Evolutionary conservation across 2,797 vertebrate genomes (phyloP), one percentile per base, ranked within the genome.

Genomic region (Lacerta bilineata): DNA sequence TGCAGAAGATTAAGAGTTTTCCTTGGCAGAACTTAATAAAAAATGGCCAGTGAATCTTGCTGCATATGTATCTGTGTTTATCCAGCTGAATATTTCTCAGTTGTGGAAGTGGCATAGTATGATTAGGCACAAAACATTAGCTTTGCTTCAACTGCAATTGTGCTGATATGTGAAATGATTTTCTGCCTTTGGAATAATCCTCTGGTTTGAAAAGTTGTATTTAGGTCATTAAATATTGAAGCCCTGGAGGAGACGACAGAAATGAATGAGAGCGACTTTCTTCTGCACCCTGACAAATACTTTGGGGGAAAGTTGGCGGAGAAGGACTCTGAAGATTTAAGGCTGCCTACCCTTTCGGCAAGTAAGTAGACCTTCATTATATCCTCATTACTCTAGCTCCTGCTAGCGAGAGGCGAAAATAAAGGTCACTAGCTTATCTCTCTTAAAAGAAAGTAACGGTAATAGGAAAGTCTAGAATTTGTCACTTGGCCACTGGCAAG

Each of bases 231-330:
- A 91, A 94, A 86, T 76, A 90, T 93, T 11, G 80, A 94, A 91
- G 78, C 85, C 86, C 93, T 97, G n/a, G n/a, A 95, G 89, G 92
- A 97, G 61, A 91, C 87, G 9, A 91, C 93, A 36, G 92, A 95
- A 85, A 92, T 75, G 15, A 94, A 90, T 0, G 88, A 96, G 66
- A 91, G 96, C 27, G 94, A 95, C 86, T 96, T 96, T 89, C 91
- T 94, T 94, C 81, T 93, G 83, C 94, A 97, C 77, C 93, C 95
- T 9, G 91, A 96, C 93, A 97, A 96, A 90, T 95, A 94, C 90
- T 97, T 97, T 5, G 36, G 90, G 89, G 92, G 90, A 80, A 94
- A 94, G 75, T 77, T 77, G 84, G 92, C 89, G 13, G 89, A 96
- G 36, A 82, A 91, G 82, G 43, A 55, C 18, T 78, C 76, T 84